Base-by-base conservation (phyloP, 2,113 vertebrate species). In the Chloropsis hardwickii region DNA sequence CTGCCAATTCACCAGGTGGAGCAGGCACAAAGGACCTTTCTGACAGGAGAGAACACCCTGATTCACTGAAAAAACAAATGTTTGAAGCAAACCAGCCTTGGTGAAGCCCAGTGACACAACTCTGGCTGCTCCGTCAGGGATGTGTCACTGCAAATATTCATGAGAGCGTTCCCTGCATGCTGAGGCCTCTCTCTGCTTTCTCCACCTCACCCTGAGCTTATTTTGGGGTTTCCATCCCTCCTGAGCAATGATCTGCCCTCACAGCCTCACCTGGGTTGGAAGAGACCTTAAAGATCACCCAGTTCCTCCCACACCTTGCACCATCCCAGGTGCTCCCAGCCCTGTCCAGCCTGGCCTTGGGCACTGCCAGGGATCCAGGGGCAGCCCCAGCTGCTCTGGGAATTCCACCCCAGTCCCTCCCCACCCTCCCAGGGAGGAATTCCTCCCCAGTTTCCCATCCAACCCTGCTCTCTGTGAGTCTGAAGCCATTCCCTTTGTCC, bases 101-200 rank as follows among this genome's bases (percentile, higher is more conserved):
- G n/a, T 0, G 28, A 28, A 47, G 62, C 39, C 42, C 0, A 0
- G 22, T 10, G 70, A 33, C 50, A 25, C 45, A 47, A 2, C 4
- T 7, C 45, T 9, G 50, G 47, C 25, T 15, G 37, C 37, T 37
- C 37, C 37, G 10, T 37, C 37, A 37, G 37, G 37, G 37, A 37
- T 37, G 15, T 2, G 3, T 29, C 81, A 21, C 8, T 9, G 44
- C 29, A 5, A 40, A 57, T 18, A 9, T 2, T 20, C 50, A 1
- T 3, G 4, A 8, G 8, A 22, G 29, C 4, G 0, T 11, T 33
- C 83, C 4, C 33, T 14, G 72, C 19, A 1, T 0, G 20, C 53
- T 66, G 14, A 2, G 5, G 45, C 40, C 31, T 37, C 45, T 66
- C 50, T 14, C 15, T 60, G 29, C 29, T 47, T 44, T 81, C 54